Base-by-base conservation (phyloP, 2,888 invertebrate species). In the Meloe dianella region DNA sequence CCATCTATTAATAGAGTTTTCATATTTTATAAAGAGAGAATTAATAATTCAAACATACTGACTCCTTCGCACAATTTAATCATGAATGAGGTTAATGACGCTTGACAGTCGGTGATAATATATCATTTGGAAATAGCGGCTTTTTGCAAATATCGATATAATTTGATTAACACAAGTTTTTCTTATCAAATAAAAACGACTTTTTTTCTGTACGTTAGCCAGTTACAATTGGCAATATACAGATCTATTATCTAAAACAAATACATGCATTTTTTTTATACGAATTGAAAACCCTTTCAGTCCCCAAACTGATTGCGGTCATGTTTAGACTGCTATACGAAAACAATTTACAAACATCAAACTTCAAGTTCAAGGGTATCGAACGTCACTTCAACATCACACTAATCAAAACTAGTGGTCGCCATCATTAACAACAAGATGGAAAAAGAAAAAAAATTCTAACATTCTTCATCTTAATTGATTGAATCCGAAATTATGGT, bases 71-170 rank as follows among this genome's bases (percentile, higher is more conserved):
- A 30, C 35, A 22, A 22, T 58, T 58, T 32, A 58, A 58, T 58
- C 58, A 58, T 20, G 58, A 58, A 58, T 29, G 32, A 58, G 32
- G 32, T 58, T 58, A 58, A 58, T 58, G 58, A 58, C 35, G 58
- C 58, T 58, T 58, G 58, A 58, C 58, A 58, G 32, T 58, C n/a
- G 58, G 47, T 27, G 32, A 30, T 17, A 58, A 58, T 58, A 58
- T 30, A 58, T 58, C 58, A 58, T 58, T 30, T 58, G 58, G 17
- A 30, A 58, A 17, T 58, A n/a, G 58, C 20, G 8, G 32, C 24
- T 5, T 58, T 58, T 58, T 58, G 58, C 58, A 58, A n/a, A 58
- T 22, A 35, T 35, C 10, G 57, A 57, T 57, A 30, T 5, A 5
- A 57, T 22, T 57, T 35, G 35, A 35, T 35, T 35, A 35, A 35